Conservation (phyloP, 1,140 invertebrate genomes). For the Zeugodacus cucurbitae region DNA sequence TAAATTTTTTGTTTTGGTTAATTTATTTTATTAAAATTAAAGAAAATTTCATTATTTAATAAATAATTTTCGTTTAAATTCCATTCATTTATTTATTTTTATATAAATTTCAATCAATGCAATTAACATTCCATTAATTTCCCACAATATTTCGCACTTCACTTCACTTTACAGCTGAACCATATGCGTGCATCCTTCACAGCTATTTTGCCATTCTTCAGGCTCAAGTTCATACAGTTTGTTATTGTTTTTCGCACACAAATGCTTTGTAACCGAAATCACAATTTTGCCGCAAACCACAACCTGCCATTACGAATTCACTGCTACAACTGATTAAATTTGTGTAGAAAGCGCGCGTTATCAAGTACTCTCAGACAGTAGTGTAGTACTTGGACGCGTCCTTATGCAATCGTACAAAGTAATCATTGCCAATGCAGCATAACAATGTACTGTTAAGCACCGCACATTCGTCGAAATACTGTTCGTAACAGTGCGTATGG, state of each 20-base stretch:
- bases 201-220: background rate
- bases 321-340: conserved; percentile 53
- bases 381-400: background rate
- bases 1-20: background rate
- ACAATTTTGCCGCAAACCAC: conserved; percentile 45
- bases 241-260: conserved; percentile 14
- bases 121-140: background rate
- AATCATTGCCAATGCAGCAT: conserved; percentile 17
- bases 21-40: background rate
- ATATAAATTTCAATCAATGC: background rate
- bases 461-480: background rate
- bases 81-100: conserved; percentile 43
- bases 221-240: conserved; percentile 14
- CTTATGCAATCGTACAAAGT: background rate
- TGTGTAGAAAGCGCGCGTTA: conserved; percentile 13
- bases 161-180: background rate
- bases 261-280: background rate
- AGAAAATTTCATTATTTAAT: background rate
- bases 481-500: background rate
- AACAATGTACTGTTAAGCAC: background rate
- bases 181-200: background rate
- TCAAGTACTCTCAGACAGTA: background rate
- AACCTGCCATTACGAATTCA: conserved; percentile 50
- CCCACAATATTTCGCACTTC: background rate
- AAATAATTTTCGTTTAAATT: background rate